Conservation (phyloP, 35 echinoderm and acorn worm genomes). For the Ophioderma brevispina region DNA sequence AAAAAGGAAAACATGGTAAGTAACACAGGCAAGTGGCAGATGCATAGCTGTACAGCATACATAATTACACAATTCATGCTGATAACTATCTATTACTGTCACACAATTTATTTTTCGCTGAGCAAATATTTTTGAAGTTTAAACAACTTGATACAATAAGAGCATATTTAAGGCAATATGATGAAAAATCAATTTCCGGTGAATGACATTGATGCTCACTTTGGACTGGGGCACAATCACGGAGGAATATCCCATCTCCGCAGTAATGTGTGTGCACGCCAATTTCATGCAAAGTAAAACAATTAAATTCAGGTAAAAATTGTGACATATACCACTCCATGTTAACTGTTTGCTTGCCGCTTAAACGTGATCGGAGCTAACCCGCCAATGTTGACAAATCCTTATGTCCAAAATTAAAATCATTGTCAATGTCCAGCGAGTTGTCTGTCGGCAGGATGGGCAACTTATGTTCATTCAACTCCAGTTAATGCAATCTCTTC, state of each 20-base stretch:
- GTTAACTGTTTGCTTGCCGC: background rate
- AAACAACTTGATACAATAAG: too few relatives aligned
- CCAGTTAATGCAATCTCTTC: too few relatives aligned
- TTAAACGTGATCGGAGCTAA: background rate
- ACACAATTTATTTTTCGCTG: too few relatives aligned
- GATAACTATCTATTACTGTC: conserved; percentile 1
- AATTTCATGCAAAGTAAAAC: background rate
- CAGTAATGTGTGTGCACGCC: too few relatives aligned
- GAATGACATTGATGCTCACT: too few relatives aligned
- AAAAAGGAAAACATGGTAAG: conserved; percentile 11
- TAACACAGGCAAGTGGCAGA: conserved; percentile 12
- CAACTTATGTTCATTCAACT: too few relatives aligned
- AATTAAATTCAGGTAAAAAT: background rate
- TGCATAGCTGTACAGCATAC: conserved; percentile 2
- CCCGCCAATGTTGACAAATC: background rate
- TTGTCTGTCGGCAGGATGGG: too few relatives aligned
- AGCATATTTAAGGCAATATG: too few relatives aligned
- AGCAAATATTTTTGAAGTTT: too few relatives aligned
- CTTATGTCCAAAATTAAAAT: background rate
- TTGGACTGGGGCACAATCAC: too few relatives aligned
- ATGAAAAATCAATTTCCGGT: too few relatives aligned
- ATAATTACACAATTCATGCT: conserved; percentile 11
- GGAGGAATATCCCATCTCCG: too few relatives aligned
- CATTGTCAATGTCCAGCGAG: background rate
- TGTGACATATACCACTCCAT: background rate